Base-by-base conservation (phyloP, 1,140 invertebrate genomes). In the Drepana arcuata region DNA sequence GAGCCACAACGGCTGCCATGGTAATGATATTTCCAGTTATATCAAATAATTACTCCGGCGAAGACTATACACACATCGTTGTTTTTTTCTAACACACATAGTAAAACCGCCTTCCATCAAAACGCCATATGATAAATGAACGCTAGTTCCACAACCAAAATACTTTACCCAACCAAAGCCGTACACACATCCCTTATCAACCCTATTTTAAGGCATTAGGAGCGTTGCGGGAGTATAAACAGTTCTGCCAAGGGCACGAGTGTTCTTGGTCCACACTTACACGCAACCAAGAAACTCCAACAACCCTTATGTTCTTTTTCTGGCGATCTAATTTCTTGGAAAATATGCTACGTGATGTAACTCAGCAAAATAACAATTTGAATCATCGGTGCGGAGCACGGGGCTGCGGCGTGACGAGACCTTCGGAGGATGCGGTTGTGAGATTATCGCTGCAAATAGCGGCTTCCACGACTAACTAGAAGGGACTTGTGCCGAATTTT, bases 261-360 rank as follows among this genome's bases (percentile, higher is more conserved):
- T 52, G 41, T 33, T 12, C 29, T 45, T 42, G 49, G 49, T 37
- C 7, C 34, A 14, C 16, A 46, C 42, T 35, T 31, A 46, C 42
- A 46, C 35, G 48, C 48, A 28, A 45, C 33, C 18, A 16, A 30
- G 27, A 41, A 45, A 35, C 33, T 29, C 26, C 2, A 23, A 39
- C 38, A 26, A 38, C 33, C 34, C 43, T 27, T 39, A 32, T 31
- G 32, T 41, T 53, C 45, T 64, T 68, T 63, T 52, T 45, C 51
- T 47, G 34, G 41, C 41, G 47, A 56, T 61, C 45, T 64, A 66
- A 66, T 61, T 71, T 68, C 64, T 59, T 32, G 57, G 64, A 71
- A 70, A 61, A 65, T 53, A 54, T 56, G 55, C 53, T 60, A 50
- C 58, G 68, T 69, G 68, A 59, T 64, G 52, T 59, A 51, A 56